Conservation (phyloP, 1,140 invertebrate genomes). For the Trichoplusia ni region DNA sequence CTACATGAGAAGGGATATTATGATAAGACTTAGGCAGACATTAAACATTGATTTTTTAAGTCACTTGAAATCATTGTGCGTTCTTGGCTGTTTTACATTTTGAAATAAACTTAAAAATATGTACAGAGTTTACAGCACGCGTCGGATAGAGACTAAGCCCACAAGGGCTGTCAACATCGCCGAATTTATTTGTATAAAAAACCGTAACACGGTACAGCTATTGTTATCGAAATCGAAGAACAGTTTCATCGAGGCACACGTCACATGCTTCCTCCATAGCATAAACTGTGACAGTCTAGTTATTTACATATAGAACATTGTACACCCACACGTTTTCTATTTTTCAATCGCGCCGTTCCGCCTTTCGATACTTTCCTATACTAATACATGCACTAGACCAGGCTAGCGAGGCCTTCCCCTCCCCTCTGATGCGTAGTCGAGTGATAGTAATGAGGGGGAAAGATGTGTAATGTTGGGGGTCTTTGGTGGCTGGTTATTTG, state of each 20-base stretch:
- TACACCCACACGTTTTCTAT: constrained; percentile 62
- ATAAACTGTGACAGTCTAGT: constrained; percentile 35
- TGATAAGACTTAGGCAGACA: too few relatives aligned
- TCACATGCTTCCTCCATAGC: constrained; percentile 39
- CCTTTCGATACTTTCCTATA: constrained; percentile 76
- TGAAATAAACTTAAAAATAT: too few relatives aligned
- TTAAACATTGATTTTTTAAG: too few relatives aligned
- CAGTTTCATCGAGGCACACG: constrained; percentile 28
- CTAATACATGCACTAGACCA: constrained; percentile 57
- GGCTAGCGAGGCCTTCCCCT: constrained; percentile 43
- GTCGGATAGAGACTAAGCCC: too few relatives aligned
- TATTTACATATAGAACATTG: constrained; percentile 54
- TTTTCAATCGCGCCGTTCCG: constrained; percentile 75
- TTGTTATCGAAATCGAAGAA: constrained; percentile 8
- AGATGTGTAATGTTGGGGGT: constrained; percentile 54
- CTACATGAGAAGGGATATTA: too few relatives aligned
- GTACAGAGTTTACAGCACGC: too few relatives aligned
- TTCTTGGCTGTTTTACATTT: too few relatives aligned
- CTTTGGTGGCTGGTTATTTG: constrained; percentile 50
- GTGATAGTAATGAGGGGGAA: constrained; percentile 46
- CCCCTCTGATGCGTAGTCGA: constrained; percentile 41
- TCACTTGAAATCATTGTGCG: too few relatives aligned
- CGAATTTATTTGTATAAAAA: too few relatives aligned
- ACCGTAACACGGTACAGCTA: not conserved
- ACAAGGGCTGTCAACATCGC: too few relatives aligned